These are phyloP conservation scores for Beris morrisii DNA, from an alignment of 2,888 invertebrate species.

Conservation along the genomic window DNA sequence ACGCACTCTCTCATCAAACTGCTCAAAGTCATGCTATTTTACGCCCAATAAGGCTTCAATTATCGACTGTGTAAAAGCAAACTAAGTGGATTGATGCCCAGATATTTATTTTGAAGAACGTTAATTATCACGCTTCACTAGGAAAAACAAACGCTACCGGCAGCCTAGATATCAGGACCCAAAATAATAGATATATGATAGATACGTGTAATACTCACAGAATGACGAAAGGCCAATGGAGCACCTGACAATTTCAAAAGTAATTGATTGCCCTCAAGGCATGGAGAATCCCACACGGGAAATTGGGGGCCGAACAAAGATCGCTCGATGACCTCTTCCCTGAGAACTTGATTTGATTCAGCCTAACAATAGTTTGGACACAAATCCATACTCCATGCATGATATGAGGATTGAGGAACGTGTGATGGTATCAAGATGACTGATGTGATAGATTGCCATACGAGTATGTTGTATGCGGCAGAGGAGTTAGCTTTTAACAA, in stretches of 20 bases:
- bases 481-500: neutral
- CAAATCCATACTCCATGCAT: neutral
- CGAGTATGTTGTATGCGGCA: neutral
- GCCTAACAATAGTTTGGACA: neutral
- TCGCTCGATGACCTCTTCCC: conserved; percentile 6
- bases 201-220: no score
- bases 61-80: neutral
- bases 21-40: neutral
- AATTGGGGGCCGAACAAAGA: no score
- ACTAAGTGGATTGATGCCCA: neutral
- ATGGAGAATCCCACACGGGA: neutral
- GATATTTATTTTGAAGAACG: neutral
- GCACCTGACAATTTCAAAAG: neutral
- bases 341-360: neutral
- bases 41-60: neutral
- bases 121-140: no score
- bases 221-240: conserved; percentile 10
- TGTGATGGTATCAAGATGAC: neutral
- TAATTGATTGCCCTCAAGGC: neutral
- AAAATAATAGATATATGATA: no score
- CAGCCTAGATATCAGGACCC: no score
- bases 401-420: neutral
- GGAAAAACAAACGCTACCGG: no score
- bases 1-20: neutral
- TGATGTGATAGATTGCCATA: neutral